These are phyloP conservation scores for Drosophila auraria DNA, from an alignment of 1,140 invertebrate species.

Conservation along the genomic window DNA sequence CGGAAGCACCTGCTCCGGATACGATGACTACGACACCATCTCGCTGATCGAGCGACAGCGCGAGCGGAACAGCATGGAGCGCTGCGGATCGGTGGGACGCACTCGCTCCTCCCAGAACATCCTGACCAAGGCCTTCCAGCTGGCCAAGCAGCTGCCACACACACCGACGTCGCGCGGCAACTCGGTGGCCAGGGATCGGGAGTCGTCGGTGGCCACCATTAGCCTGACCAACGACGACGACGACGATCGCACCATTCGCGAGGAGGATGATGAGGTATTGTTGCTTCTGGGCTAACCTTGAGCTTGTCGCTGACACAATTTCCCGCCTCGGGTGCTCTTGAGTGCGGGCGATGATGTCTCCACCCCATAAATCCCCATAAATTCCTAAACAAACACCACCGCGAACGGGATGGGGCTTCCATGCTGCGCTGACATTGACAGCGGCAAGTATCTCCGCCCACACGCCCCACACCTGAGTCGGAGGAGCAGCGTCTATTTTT, in stretches of 20 bases:
- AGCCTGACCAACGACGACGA: slow-evolving; percentile 60
- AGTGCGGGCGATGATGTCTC: slow-evolving; percentile 50
- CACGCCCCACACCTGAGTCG: slow-evolving; percentile 42
- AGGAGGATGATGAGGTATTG: slow-evolving; percentile 78
- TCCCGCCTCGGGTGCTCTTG: slow-evolving; percentile 13
- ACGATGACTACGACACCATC: slow-evolving; percentile 81
- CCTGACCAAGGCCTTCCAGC: slow-evolving; percentile 91
- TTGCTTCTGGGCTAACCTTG: slow-evolving; percentile 63
- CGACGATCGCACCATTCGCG: slow-evolving; percentile 80
- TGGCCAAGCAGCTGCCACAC: slow-evolving; percentile 87
- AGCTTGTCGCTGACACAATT: slow-evolving; percentile 55
- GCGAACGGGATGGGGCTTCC: slow-evolving; percentile 37
- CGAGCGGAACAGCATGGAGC: slow-evolving; percentile 78
- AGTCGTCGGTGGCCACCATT: slow-evolving; percentile 70
- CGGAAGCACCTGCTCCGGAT: slow-evolving; percentile 57
- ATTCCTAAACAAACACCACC: slow-evolving; percentile 51
- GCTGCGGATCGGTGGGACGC: slow-evolving; percentile 86
- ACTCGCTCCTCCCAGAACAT: slow-evolving; percentile 92
- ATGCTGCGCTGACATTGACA: slow-evolving; percentile 73
- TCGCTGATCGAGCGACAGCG: slow-evolving; percentile 81
- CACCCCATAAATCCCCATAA: slow-evolving; percentile 45
- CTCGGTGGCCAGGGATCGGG: slow-evolving; percentile 86
- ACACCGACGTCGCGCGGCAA: slow-evolving; percentile 78
- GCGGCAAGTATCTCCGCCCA: slow-evolving; percentile 41
- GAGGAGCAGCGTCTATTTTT: slow-evolving; percentile 56